These are phyloP conservation scores for Nephrotoma flavescens DNA, from an alignment of 2,888 invertebrate genomes.

Conservation along the genomic window DNA sequence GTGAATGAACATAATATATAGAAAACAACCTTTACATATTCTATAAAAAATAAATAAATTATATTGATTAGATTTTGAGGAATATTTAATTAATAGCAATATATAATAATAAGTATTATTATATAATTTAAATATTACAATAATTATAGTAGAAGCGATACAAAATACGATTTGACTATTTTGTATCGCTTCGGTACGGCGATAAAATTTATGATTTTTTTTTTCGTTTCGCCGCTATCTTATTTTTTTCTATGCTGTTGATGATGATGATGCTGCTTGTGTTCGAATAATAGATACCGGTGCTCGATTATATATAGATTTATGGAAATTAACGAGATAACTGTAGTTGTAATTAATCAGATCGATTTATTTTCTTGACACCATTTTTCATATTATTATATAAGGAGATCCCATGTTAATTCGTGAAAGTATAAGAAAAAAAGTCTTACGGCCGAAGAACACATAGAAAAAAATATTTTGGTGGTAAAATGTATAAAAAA, in stretches of 20 bases:
- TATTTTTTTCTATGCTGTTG: neutral
- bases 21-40: neutral
- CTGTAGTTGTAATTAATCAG: neutral
- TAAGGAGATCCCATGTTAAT: too few relatives aligned
- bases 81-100: neutral
- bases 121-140: neutral
- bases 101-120: neutral
- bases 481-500: too few relatives aligned
- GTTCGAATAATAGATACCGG: neutral
- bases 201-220: neutral
- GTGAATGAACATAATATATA: neutral
- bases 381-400: too few relatives aligned
- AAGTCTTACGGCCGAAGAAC: too few relatives aligned
- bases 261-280: neutral
- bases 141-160: neutral
- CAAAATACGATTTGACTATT: too few relatives aligned
- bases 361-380: neutral
- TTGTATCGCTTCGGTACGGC: neutral
- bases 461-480: too few relatives aligned
- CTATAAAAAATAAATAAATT: neutral
- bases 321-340: neutral
- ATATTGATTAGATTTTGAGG: neutral
- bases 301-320: neutral
- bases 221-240: neutral
- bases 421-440: too few relatives aligned